Percentiles rank a stretch among this genome's conserved stretches.
phyloP scores from a whole-genome alignment of 2,888 invertebrate species.

The Mythimna impura region DNA sequence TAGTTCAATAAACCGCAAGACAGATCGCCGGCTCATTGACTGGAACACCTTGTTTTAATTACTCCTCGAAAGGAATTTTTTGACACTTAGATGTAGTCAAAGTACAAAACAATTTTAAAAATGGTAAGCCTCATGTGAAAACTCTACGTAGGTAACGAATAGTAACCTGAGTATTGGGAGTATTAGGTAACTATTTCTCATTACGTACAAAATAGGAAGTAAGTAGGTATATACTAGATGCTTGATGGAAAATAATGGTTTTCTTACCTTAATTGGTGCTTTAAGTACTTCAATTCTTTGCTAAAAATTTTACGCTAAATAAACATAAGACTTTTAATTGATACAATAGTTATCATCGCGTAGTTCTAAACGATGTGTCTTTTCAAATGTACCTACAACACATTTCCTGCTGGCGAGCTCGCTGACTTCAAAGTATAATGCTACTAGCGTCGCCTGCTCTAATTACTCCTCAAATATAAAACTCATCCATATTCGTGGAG shows the following conservation, averaged over 20 bases:
- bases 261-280: background rate
- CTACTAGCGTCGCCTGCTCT: constrained; percentile 42
- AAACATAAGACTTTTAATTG: constrained; percentile 6
- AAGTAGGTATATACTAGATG: background rate
- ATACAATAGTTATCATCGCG: constrained; percentile 1
- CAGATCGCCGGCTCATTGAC: constrained; percentile 26
- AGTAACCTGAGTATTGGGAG: background rate
- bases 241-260: background rate
- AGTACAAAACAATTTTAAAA: background rate
- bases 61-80: background rate
- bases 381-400: background rate
- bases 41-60: constrained; percentile 43
- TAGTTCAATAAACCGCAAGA: constrained; percentile 45
- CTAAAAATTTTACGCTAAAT: background rate
- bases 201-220: background rate
- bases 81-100: background rate
- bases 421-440: constrained; percentile 35
- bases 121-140: background rate
- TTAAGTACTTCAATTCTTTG: background rate
- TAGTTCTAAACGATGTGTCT: background rate
- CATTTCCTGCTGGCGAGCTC: constrained; percentile 12
- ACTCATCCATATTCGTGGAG: constrained; percentile 57
- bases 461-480: constrained; percentile 60
- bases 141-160: background rate
- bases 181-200: background rate